These are phyloP conservation scores for Brachionus sp. DNA, from an alignment of 1,140 invertebrate genomes.

Conservation along the genomic window DNA sequence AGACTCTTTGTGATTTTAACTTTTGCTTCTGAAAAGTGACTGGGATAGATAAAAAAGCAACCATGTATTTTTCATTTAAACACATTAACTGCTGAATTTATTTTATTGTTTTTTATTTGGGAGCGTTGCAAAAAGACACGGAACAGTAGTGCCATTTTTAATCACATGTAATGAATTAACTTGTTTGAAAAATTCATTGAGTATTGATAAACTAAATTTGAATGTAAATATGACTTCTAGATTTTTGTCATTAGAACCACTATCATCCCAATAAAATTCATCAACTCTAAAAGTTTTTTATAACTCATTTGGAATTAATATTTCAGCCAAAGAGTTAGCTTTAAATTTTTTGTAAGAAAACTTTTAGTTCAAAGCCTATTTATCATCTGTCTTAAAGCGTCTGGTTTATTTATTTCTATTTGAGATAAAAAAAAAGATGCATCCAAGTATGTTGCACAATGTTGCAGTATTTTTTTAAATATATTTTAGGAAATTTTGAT, in stretches of 20 bases:
- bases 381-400: no score
- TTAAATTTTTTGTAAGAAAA: background rate
- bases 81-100: no score
- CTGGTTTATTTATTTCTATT: no score
- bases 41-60: no score
- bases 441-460: no score
- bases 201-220: background rate
- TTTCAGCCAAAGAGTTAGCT: background rate
- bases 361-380: no score
- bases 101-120: background rate
- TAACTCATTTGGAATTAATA: background rate
- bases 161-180: background rate
- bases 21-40: no score
- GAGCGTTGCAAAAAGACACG: background rate
- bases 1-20: no score
- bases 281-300: background rate
- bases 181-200: background rate
- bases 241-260: background rate
- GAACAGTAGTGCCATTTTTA: background rate
- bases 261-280: background rate
- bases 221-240: background rate
- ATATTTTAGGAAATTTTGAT: no score
- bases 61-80: no score
- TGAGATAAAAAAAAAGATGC: no score
- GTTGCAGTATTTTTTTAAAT: no score